Conservation (phyloP, 1,140 invertebrate species). For the Leptoteleia sp. region DNA sequence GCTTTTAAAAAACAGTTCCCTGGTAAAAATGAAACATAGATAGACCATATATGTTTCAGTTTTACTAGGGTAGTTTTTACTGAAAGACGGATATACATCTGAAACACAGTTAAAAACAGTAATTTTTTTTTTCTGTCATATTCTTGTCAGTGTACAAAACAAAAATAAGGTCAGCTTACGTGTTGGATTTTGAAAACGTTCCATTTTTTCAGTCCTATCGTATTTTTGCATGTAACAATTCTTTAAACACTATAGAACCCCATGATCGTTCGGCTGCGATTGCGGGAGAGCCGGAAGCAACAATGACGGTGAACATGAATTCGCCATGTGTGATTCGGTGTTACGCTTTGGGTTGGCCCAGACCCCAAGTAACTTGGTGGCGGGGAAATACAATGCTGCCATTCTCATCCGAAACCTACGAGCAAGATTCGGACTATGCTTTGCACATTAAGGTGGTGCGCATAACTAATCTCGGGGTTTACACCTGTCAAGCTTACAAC, state of each 20-base stretch:
- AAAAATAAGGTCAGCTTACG: too few species aligned
- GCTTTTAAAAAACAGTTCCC: too few species aligned
- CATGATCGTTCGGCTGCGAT: slow-evolving; percentile 79
- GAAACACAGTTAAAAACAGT: too few species aligned
- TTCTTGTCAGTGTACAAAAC: too few species aligned
- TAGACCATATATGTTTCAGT: too few species aligned
- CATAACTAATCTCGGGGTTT: slow-evolving; percentile 88
- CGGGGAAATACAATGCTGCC: slow-evolving; percentile 88
- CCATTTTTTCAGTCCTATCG: too few species aligned
- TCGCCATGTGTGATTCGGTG: slow-evolving; percentile 88
- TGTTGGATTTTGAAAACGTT: too few species aligned
- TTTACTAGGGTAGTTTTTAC: too few species aligned
- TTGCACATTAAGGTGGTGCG: slow-evolving; percentile 87
- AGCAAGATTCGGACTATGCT: slow-evolving; percentile 87
- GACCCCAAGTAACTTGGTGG: slow-evolving; percentile 93
- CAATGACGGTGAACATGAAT: slow-evolving; percentile 86
- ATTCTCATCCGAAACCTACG: slow-evolving; percentile 85
- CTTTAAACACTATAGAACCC: slow-evolving; percentile 76
- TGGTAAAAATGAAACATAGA: too few species aligned
- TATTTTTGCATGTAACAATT: slow-evolving; percentile 25
- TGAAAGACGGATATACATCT: too few species aligned
- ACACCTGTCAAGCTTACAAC: slow-evolving; percentile 94
- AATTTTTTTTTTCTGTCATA: too few species aligned
- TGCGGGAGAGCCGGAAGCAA: slow-evolving; percentile 82
- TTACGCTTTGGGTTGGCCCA: slow-evolving; percentile 90